Evolutionary conservation across 1,140 invertebrate species (phyloP), one percentile per base, ranked within the genome.

Genomic region (Drosophila orosa): DNA sequence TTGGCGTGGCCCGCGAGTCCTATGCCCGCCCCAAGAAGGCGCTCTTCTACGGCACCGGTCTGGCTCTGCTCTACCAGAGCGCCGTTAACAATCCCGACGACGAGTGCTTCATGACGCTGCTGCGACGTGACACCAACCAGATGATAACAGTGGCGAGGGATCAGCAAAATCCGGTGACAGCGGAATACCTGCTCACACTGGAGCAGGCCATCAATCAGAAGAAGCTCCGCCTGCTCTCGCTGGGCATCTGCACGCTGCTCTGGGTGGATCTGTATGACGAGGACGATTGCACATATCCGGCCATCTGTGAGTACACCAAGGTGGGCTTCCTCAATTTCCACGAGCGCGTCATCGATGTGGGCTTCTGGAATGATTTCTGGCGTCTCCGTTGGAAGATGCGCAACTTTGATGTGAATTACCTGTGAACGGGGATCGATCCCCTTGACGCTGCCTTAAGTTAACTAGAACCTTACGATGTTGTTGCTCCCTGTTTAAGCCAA

Each of bases 361-460:
- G 97, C 7, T 94, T 97, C 77, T 93, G 96, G 86, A 95, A 95
- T 60, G 93, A 93, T 60, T 97, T 96, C 95, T 95, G 95, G 94
- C 93, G 95, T 58, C 92, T 96, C 25, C 93, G 94, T 45, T 93
- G 94, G 74, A 95, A 95, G 90, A 96, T 96, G 94, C 93, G 92
- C 48, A 95, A 97, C 92, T 97, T 95, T 93, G 96, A 97, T 93
- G 92, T 97, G 10, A 97, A 97, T 92, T 92, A 91, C 74, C 79
- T 91, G 78, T 91, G 80, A 87, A 39, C n/a, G n/a, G 19, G 31
- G 31, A 54, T 15, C 50, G 22, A 17, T 12, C 31, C 7, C 31
- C 31, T 33, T 22, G 19, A 54, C 9, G 50, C 72, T 92, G 78
- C 29, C 47, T 59, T 71, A 74, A 54, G 58, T 75, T 74, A 65